These are phyloP conservation scores for Centroberyx gerrardi DNA, from an alignment of 2,797 vertebrate genomes.

Conservation along the genomic window DNA sequence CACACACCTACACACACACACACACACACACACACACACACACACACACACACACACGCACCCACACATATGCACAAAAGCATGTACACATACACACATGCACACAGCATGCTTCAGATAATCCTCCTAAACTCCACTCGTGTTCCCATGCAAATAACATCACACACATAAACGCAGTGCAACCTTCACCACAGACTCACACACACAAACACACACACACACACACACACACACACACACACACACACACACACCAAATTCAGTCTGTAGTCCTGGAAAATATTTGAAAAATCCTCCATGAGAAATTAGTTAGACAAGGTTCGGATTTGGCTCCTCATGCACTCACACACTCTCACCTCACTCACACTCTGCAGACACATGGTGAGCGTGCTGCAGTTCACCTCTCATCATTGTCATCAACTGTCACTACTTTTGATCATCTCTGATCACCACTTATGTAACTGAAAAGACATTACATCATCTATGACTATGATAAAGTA, in stretches of 20 bases:
- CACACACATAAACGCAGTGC: conserved; percentile 14
- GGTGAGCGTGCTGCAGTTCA: conserved; percentile 27
- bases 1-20: conserved; percentile 18
- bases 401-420: conserved; percentile 44
- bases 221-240: conserved; percentile 14
- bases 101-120: conserved; percentile 27
- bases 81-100: conserved; percentile 27
- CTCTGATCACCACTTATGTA: conserved; percentile 47
- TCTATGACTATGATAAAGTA: conserved; percentile 19
- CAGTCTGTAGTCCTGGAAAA: conserved; percentile 1
- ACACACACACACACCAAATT: conserved; percentile 1
- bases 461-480: conserved; percentile 52
- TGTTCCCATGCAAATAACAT: conserved; percentile 21
- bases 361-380: conserved; percentile 37
- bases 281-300: background rate
- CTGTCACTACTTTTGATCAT: conserved; percentile 54
- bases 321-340: conserved; percentile 35
- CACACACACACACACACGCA: background rate
- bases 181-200: background rate
- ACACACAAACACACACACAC: background rate
- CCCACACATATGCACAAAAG: conserved; percentile 18
- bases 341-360: conserved; percentile 13
- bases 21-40: conserved; percentile 28
- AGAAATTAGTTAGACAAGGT: too few relatives aligned
- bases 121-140: conserved; percentile 41